A percentile compares a stretch with the other conserved stretches of the same genome.
Evolutionary conservation across 2,797 vertebrate species (phyloP).

Genomic region (Lepilemur septentrionalis): DNA sequence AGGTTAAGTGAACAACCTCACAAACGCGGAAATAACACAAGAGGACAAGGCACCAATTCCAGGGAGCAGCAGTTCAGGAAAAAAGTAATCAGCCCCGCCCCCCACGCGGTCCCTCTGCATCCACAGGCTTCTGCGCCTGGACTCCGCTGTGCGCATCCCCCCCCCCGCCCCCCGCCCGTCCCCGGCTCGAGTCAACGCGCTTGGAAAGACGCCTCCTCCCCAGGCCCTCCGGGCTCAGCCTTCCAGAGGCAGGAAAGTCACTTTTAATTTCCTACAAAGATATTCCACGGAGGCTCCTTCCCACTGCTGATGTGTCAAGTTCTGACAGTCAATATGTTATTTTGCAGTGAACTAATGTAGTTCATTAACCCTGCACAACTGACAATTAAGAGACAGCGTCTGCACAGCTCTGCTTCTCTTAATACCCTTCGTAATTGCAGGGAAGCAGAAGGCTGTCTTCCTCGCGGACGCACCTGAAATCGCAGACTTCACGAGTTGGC

Average conservation of each 20-base stretch:
- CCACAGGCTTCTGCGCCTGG: not conserved
- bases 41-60: slow-evolving; percentile 82
- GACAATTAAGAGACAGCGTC: slow-evolving; percentile 59
- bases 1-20: slow-evolving; percentile 89
- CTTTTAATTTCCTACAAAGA: not conserved
- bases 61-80: slow-evolving; percentile 64
- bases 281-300: not conserved
- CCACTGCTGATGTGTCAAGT: fast-evolving
- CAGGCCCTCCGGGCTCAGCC: not conserved
- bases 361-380: slow-evolving; percentile 69
- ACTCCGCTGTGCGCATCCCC: not conserved
- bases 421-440: slow-evolving; percentile 45
- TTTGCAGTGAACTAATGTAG: not conserved
- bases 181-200: not conserved
- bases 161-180: too few relatives aligned
- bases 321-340: not conserved
- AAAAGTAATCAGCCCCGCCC: slow-evolving; percentile 65
- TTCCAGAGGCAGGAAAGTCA: not conserved
- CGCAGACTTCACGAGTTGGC: slow-evolving; percentile 42
- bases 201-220: not conserved
- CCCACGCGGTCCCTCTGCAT: not conserved
- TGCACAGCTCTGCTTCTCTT: not conserved
- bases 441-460: not conserved
- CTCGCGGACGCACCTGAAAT: not conserved
- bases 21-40: slow-evolving; percentile 84